Evolutionary conservation across 2,113 vertebrate species (phyloP).

Genomic region (Pachycephala philippinensis): DNA sequence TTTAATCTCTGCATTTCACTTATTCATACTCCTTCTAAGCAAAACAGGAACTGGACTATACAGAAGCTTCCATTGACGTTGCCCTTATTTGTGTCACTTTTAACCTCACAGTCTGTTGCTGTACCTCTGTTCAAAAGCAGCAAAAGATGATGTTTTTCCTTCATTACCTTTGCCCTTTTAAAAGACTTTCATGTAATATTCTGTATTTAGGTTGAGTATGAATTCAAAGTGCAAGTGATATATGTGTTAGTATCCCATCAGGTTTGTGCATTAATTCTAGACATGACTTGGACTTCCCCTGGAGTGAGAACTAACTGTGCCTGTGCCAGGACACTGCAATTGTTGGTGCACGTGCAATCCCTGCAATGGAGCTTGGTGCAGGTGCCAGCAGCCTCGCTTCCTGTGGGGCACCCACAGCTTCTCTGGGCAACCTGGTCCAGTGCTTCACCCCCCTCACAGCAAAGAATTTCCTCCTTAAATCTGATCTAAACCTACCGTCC

Average conservation of each 20-base stretch:
- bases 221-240: background rate
- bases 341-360: background rate
- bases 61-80: background rate
- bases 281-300: background rate
- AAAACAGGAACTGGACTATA: background rate
- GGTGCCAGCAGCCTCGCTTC: background rate
- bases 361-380: background rate
- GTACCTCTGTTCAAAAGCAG: background rate
- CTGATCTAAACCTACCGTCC: background rate
- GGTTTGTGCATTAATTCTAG: background rate
- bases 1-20: background rate
- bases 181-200: background rate
- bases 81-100: background rate
- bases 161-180: background rate
- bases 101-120: background rate
- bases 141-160: background rate
- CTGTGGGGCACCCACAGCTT: background rate
- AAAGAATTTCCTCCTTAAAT: background rate
- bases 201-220: background rate
- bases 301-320: background rate
- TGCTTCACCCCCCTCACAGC: background rate
- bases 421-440: background rate
- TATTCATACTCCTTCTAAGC: background rate
- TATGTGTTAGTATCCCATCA: background rate
- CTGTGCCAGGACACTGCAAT: background rate